phyloP scores from a whole-genome alignment of 2,113 vertebrate genomes.

The Neogobius melanostomus region DNA sequence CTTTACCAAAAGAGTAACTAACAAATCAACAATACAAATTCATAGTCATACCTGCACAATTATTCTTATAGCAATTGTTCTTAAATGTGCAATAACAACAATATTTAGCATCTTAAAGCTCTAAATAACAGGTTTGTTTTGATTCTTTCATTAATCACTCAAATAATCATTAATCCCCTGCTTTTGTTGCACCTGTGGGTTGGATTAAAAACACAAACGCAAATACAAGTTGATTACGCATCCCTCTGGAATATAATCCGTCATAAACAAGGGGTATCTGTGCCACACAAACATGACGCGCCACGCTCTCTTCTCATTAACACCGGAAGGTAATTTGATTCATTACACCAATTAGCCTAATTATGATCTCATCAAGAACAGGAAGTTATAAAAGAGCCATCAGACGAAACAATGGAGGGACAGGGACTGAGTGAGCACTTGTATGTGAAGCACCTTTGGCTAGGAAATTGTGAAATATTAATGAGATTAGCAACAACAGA shows the following conservation, averaged over 20 bases:
- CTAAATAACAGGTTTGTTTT: not conserved
- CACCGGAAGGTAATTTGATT: constrained; percentile 28
- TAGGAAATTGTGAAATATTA: not conserved
- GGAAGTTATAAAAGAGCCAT: constrained; percentile 19
- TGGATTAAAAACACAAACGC: not conserved
- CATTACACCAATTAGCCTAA: constrained; percentile 41
- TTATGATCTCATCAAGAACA: constrained; percentile 40
- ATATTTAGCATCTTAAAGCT: not conserved
- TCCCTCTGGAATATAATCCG: not conserved
- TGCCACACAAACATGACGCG: constrained; percentile 23
- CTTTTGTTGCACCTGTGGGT: not conserved
- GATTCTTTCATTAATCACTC: not conserved
- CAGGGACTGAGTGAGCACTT: not conserved
- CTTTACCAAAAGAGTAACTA: too few relatives aligned
- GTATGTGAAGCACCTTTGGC: not conserved
- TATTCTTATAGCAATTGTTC: too few relatives aligned
- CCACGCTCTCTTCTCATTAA: constrained; percentile 15
- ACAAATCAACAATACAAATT: not conserved
- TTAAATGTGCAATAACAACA: not conserved
- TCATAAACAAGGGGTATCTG: not conserved
- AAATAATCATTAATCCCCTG: not conserved
- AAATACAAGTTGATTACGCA: constrained; percentile 5
- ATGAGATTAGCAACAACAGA: not conserved
- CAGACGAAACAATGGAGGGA: constrained; percentile 3
- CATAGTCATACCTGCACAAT: not conserved